Percentiles rank a stretch among this genome's conserved stretches.
Evolutionary conservation across 2,113 vertebrate genomes (phyloP).

Genomic region (Daphoenositta chrysoptera): DNA sequence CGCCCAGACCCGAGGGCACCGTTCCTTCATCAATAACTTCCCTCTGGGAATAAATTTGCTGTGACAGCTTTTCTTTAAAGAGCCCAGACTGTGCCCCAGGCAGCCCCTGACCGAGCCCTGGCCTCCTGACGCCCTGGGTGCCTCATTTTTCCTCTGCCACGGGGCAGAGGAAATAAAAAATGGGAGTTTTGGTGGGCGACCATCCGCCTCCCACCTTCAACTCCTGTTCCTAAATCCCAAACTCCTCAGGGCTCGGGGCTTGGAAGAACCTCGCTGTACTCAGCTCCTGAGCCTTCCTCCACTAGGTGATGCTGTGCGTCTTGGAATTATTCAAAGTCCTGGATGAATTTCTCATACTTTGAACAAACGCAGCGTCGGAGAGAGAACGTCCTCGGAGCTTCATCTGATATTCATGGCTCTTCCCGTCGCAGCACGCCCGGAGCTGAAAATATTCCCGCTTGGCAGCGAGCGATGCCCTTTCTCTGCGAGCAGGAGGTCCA

Average conservation of each 20-base stretch:
- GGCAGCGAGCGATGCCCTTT: background rate
- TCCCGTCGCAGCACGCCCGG: background rate
- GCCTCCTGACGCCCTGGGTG: background rate
- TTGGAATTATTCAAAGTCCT: background rate
- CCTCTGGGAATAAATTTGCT: background rate
- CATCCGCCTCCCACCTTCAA: background rate
- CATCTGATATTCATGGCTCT: background rate
- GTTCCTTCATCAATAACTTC: background rate
- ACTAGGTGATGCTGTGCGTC: slow-evolving; percentile 39
- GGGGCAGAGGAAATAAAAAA: background rate
- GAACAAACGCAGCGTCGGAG: background rate
- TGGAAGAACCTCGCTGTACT: background rate
- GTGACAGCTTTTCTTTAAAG: background rate
- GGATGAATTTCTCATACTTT: background rate
- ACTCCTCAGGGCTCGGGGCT: background rate
- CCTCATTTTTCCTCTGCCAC: background rate
- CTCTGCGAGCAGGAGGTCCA: background rate
- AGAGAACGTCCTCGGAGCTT: background rate
- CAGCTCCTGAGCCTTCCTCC: background rate
- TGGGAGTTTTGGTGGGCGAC: background rate
- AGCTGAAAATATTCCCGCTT: background rate
- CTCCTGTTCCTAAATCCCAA: background rate
- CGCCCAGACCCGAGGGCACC: background rate
- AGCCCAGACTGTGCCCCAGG: background rate
- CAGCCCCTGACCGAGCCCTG: background rate